Evolutionary conservation across 2,113 vertebrate species (phyloP).

Genomic region (Barnardius zonarius): DNA sequence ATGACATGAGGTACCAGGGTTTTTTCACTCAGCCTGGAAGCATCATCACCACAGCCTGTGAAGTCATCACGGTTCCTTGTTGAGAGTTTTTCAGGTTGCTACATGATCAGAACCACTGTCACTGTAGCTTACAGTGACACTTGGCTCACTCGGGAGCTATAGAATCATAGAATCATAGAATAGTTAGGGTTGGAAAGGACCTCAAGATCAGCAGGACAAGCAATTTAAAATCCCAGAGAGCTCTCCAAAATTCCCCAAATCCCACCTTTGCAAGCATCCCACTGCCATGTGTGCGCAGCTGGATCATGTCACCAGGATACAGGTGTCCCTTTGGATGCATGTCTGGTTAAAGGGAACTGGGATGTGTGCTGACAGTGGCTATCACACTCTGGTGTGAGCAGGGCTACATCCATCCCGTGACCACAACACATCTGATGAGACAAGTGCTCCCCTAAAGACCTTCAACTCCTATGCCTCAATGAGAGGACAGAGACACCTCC

Average conservation of each 20-base stretch:
- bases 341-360: background rate
- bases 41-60: background rate
- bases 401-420: background rate
- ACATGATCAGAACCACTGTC: no score
- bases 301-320: background rate
- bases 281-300: background rate
- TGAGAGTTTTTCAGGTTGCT: no score
- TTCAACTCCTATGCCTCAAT: background rate
- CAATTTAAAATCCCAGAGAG: background rate
- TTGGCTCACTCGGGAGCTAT: background rate
- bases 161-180: no score
- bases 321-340: background rate
- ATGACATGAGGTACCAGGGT: background rate
- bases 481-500: background rate
- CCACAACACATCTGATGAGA: background rate
- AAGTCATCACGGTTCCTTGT: background rate
- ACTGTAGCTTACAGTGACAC: no score
- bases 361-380: background rate
- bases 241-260: background rate
- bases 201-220: background rate
- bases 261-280: background rate
- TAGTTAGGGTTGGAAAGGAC: no score
- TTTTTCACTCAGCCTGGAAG: background rate
- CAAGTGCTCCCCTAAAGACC: rapidly evolving
- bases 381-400: background rate